Evolutionary conservation across 1,140 invertebrate species (phyloP).

Genomic region (Tetramorium alpestre): DNA sequence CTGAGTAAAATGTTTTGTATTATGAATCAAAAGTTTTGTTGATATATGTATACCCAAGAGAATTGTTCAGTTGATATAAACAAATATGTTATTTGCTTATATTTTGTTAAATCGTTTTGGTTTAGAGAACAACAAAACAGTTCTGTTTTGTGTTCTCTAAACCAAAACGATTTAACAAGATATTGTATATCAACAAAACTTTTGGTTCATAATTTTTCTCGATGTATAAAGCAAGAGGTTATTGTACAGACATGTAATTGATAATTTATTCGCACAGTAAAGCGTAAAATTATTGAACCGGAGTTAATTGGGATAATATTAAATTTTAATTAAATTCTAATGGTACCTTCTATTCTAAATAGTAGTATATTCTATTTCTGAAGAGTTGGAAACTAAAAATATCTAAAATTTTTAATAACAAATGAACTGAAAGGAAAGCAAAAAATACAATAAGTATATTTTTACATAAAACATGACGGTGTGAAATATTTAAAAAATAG

Average conservation of each 20-base stretch:
- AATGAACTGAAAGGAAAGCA: background rate
- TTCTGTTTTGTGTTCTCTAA: no score
- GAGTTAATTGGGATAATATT: background rate
- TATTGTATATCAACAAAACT: no score
- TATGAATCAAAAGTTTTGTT: no score
- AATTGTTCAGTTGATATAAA: no score
- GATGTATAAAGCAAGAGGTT: background rate
- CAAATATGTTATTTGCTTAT: no score
- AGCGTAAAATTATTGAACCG: background rate
- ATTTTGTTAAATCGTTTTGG: no score
- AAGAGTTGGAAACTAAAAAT: background rate
- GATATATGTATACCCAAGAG: no score
- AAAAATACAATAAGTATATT: slow-evolving; percentile 3
- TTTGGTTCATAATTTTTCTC: no score
- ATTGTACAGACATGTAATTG: background rate
- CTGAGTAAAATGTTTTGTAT: no score
- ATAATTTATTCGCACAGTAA: background rate
- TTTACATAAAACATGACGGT: background rate
- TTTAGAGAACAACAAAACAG: no score
- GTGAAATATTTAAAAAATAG: background rate
- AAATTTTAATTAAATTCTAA: background rate
- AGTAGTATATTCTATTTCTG: background rate
- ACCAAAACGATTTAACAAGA: no score
- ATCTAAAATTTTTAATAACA: background rate
- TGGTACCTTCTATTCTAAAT: no score